Base-by-base conservation (phyloP, 2,888 invertebrate species). In the Coleophora deauratella region DNA sequence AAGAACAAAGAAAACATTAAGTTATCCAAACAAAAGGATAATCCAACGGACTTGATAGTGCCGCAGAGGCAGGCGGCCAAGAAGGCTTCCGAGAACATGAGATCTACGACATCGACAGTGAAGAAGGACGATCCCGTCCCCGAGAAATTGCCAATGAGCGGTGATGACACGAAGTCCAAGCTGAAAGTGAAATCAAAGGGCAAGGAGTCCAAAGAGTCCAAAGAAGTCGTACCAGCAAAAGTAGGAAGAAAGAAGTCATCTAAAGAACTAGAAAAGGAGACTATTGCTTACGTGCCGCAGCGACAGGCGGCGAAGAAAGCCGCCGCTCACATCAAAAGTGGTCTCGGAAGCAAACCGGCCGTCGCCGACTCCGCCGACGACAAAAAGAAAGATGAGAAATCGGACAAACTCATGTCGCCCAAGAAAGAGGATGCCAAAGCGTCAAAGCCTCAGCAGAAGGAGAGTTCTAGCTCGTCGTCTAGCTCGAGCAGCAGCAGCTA, bases 281-380 rank as follows among this genome's bases (percentile, higher is more conserved):
- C 92, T 36, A 88, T 94, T 33, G 91, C 94, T 0, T 94, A 95
- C 68, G 96, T 96, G 14, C 96, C 96, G 1, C 96, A 96, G 67
- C 84, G 96, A 45, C 94, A 95, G 74, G 96, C 96, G 1, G 96
- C 96, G 9, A 95, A 95, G 68, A 96, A 96, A 69, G 96, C 96
- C 0, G 95, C 95, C 1, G 95, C 95, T 57, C 94, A 95, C 62
- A 93, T 96, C 41, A 94, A 95, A 67, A 93, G 93, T 68, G 93
- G 93, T 7, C 82, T 92, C 53, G 91, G 91, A 47, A 88, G 59
- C 38, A 86, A 86, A 49, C 87, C 88, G 27, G 57, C 66, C 34
- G 53, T 66, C 1, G 86, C 79, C 49, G 64, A 57, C 50, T 52
- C 57, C 37, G 85, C 84, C 9, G 55, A 52, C 30, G 77, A 82